Evolutionary conservation across 1,140 invertebrate species (phyloP), one percentile per base, ranked within the genome.

Genomic region (Megathymus violae): DNA sequence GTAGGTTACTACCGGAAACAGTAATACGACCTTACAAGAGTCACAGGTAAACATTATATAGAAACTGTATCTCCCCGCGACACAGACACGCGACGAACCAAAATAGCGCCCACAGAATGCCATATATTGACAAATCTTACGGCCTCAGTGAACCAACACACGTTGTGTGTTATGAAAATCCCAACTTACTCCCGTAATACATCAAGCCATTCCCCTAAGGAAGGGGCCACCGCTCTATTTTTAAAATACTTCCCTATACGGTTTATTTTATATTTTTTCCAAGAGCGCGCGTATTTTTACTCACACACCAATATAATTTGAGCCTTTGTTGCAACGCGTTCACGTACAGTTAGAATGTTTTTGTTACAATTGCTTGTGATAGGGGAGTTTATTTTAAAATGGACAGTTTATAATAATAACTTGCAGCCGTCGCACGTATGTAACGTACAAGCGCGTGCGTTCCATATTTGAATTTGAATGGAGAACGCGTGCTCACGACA

Each of bases 101-200:
- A 89, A 90, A 90, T 90, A 90, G 85, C 78, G 61, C 69, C 82
- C 82, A 80, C 86, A 84, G 72, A 79, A 80, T 73, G 77, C 76
- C 84, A 76, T 84, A 83, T 80, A 89, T 87, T 90, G 88, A 90
- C 85, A 90, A 90, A 90, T 90, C 88, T 90, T 88, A 86, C 81
- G 73, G 82, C 82, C 83, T 85, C 77, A 76, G 70, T 85, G 78
- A 85, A 83, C 83, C 78, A 88, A 88, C 88, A 90, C 79, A 83
- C 79, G 70, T 62, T 76, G 82, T 82, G 82, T 86, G 83, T 88
- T 90, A 90, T 88, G 83, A 88, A 86, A 86, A 88, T 88, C 88
- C 88, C 67, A 76, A 81, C 77, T 85, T 88, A 88, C 88, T 77
- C 83, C 78, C 67, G 67, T 74, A 76, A 88, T 90, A 90, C 79